Evolutionary conservation across 1,140 invertebrate species (phyloP), one percentile per base, ranked within the genome.

Genomic region (Helicorthomorpha holstii): DNA sequence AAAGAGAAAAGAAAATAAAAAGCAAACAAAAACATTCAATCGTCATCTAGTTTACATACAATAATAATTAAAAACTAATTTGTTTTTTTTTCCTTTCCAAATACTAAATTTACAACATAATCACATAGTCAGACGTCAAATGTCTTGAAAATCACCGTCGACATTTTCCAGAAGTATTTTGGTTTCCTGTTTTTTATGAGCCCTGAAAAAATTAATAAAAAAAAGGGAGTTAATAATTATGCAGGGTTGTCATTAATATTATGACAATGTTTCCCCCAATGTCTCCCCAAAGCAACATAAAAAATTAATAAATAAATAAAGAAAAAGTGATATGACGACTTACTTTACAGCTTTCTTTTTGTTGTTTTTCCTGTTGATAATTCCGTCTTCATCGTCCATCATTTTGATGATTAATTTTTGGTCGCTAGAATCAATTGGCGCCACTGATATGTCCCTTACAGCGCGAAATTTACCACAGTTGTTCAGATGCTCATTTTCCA

Each of bases 391-490:
- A 51, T 92, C 85, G 62, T 97, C 92, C 92, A 97, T 97, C 87
- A 95, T 93, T 10, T 85, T 76, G 16, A 94, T 69, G 52, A 96
- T 87, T 59, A 86, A 77, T 1, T 77, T 80, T 67, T 93, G 88
- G 73, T 95, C 88, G 2, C 84, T 90, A 49, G 85, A 85, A 68
- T 95, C 89, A 22, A 98, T 79, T 0, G 95, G 95, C 10, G 91
- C 92, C 23, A 99, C 91, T 0, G 90, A 96, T 54, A 99, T 99
- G 66, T 99, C 95, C 21, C 96, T 70, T 0, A 98, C 95, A 2
- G 95, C 95, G 64, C 95, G 75, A 73, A 99, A 99, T 73, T 98
- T 92, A 69, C 95, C 95, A 72, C 94, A 98, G 72, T 99, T 99
- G 70, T 99, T 99, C 3, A 99, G 72, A 61, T 99, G 96, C 64